Percentiles rank a stretch among this genome's conserved stretches.
Evolutionary conservation across 2,113 vertebrate species (phyloP).

Genomic region (Syngnathus floridae): DNA sequence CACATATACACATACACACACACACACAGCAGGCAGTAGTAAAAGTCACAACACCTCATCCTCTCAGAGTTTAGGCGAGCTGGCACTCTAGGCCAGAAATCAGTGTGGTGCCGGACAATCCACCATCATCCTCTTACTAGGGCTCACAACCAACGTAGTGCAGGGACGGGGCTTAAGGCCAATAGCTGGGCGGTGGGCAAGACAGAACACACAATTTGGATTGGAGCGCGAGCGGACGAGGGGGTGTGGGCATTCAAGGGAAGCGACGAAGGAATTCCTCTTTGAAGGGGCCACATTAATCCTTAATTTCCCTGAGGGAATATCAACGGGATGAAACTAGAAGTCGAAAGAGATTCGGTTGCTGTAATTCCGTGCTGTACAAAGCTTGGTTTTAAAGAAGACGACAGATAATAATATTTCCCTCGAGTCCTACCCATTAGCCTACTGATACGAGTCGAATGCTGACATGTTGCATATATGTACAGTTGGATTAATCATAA

Average conservation of each 20-base stretch:
- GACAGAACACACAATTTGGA: conserved; percentile 47
- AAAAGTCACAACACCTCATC: conserved; percentile 39
- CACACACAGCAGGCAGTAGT: conserved; percentile 19
- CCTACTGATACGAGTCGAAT: conserved; percentile 26
- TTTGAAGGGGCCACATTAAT: conserved; percentile 65
- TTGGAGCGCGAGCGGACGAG: conserved; percentile 12
- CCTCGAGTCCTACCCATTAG: conserved; percentile 23
- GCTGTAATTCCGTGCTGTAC: conserved; percentile 43
- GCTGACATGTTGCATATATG: conserved; percentile 13
- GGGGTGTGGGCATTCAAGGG: conserved; percentile 41
- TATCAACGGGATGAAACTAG: conserved; percentile 55
- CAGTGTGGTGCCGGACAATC: conserved; percentile 53
- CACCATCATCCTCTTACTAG: conserved; percentile 66
- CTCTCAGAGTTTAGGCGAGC: conserved; percentile 43
- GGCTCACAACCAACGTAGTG: conserved; percentile 43
- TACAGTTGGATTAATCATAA: neutral
- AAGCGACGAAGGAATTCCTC: conserved; percentile 52
- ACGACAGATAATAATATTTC: conserved; percentile 38
- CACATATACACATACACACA: too few species aligned
- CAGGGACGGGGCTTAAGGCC: conserved; percentile 41
- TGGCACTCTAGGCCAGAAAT: conserved; percentile 56
- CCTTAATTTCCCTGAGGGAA: conserved; percentile 71
- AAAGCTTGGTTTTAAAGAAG: conserved; percentile 33
- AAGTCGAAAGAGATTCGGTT: conserved; percentile 52
- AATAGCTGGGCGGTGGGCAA: conserved; percentile 36